Evolutionary conservation across 2,888 invertebrate species (phyloP), one percentile per base, ranked within the genome.

Genomic region (Lapara coniferarum): DNA sequence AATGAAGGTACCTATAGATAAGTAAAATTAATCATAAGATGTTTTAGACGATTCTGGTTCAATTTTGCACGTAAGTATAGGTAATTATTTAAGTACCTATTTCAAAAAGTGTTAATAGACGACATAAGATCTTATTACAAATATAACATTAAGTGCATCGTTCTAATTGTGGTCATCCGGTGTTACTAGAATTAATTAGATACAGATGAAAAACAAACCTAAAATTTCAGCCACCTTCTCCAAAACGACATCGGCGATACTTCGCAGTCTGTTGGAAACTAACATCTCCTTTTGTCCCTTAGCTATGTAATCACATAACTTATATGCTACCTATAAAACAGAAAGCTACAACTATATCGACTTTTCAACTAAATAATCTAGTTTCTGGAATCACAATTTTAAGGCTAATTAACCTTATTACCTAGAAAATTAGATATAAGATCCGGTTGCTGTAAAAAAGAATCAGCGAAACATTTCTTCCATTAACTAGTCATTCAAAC

Each of bases 191-290:
- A 19, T 56, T 12, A 2, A 63, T 12, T 63, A 44, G 16, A 46
- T 63, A 37, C 14, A 19, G 55, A 46, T 67, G 5, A 51, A 13
- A 49, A 16, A 75, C 81, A 77, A 71, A 93, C 94, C 90, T 68
- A 94, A 85, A 77, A 95, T 89, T 75, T 94, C 94, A 69, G 95
- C 94, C 7, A 95, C 91, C 74, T 94, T 88, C 75, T 95, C 94
- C 75, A 95, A 79, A 19, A 95, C 93, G 5, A 94, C 94, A 74
- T 95, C 95, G 4, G 95, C 95, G 63, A 95, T 92, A 75, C 94
- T 94, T 68, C 95, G 85, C 72, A 95, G 75, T 72, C 95, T 85
- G 58, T 95, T 94, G 0, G 95, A 94, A 2, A 95, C 94, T 73
- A 95, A 77, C 80, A 95, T 94, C 67, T 95, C 95, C 53, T 90